Base-by-base conservation (phyloP, 2,888 invertebrate genomes). In the Boloria selene region DNA sequence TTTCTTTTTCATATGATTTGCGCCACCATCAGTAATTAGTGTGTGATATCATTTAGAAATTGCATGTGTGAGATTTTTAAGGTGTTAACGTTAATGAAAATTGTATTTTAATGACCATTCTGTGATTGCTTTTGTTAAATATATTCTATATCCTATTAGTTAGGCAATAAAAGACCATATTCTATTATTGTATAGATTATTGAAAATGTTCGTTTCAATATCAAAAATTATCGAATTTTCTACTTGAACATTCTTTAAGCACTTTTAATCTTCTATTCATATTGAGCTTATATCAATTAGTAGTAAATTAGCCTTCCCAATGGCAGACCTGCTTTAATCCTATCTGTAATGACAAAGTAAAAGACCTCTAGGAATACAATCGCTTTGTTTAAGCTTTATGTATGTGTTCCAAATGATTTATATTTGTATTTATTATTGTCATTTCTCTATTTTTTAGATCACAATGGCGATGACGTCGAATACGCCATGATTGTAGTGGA, bases 401-500 rank as follows among this genome's bases (percentile, higher is more conserved):
- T 73, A 78, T 88, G 87, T 87, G 86, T 72, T 52, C 13, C 44
- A 59, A 10, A n/a, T 51, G 5, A 13, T 56, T 13, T 47, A 31
- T 49, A 13, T 59, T 14, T 26, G 16, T 55, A 65, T 58, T 54
- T 73, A 51, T 60, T 59, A 44, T 50, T 66, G 10, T n/a, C 51
- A 63, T 26, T 59, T 61, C 65, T 67, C 60, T 74, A 72, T 74
- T 74, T n/a, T 74, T 38, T 91, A 89, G 91, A 93, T 73, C 90
- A 93, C 83, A 92, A 92, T 67, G 95, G 95, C 65, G 96, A 96
- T 82, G 97, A 97, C 81, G 95, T 95, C 68, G 97, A 97, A 81
- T 97, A 97, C 84, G 97, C 97, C 80, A 97, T 97, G 77, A 97
- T 97, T 81, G 96, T 97, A 70, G 96, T 97, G 78, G 97, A 97